A percentile compares a stretch with the other conserved stretches of the same genome.
phyloP scores from a whole-genome alignment of 2,888 invertebrate species.

The Dysmachus trigonus region DNA sequence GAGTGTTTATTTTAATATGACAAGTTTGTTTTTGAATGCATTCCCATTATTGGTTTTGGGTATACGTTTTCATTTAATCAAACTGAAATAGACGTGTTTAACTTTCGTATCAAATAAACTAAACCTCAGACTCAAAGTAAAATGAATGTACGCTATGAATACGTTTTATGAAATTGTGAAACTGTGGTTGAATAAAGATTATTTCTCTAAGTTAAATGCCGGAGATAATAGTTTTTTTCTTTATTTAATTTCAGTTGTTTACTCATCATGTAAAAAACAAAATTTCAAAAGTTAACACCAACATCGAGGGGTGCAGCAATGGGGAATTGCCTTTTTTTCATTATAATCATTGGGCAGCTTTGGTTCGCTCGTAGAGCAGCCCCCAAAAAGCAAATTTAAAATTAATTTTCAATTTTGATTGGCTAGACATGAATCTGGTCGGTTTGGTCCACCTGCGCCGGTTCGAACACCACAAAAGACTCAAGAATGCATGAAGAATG shows the following conservation, averaged over 20 bases:
- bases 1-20: too few relatives aligned
- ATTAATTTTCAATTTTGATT: background rate
- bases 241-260: background rate
- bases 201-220: background rate
- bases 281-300: background rate
- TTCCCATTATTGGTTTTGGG: background rate
- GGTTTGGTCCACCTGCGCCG: background rate
- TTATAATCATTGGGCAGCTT: background rate
- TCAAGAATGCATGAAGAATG: constrained; percentile 33
- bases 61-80: background rate
- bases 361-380: background rate
- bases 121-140: background rate
- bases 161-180: background rate
- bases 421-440: background rate
- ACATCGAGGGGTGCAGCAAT: background rate
- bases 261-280: background rate
- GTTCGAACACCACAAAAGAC: background rate
- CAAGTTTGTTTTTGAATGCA: too few relatives aligned
- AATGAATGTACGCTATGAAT: background rate
- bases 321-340: background rate
- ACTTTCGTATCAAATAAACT: background rate
- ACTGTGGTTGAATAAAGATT: background rate
- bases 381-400: background rate
- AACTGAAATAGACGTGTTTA: background rate
- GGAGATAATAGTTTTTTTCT: background rate